Percentiles rank a stretch among this genome's conserved stretches.
These are phyloP conservation scores for Cherax destructor DNA, from an alignment of 1,140 invertebrate genomes.

Conservation along the genomic window DNA sequence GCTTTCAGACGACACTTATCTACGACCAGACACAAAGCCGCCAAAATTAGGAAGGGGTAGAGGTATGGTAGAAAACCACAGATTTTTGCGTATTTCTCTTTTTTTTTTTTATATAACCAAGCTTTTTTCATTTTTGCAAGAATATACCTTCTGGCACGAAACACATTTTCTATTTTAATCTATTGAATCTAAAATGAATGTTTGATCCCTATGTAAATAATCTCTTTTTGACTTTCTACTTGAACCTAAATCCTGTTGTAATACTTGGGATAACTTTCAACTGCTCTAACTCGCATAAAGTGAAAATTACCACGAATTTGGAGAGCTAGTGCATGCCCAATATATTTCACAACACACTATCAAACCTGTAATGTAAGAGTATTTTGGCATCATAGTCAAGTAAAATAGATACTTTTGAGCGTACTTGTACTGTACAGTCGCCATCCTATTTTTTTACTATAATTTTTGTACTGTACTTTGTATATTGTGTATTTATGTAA, in stretches of 20 bases:
- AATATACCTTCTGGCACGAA: constrained; percentile 19
- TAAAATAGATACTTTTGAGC: constrained; percentile 10
- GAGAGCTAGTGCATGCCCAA: constrained; percentile 35
- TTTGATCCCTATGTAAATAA: constrained; percentile 54
- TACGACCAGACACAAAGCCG: constrained; percentile 64
- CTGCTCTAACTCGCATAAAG: constrained; percentile 6
- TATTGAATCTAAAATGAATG: constrained; percentile 36
- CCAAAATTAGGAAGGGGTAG: constrained; percentile 68
- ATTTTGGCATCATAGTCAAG: constrained; percentile 11
- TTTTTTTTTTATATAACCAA: constrained; percentile 34
- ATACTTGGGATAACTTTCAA: neutral
- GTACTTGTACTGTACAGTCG: constrained; percentile 1
- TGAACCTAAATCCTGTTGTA: constrained; percentile 29
- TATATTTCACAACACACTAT: constrained; percentile 7
- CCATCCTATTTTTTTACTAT: neutral
- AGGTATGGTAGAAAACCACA: constrained; percentile 51
- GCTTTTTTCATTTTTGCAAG: constrained; percentile 38
- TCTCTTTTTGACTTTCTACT: constrained; percentile 19
- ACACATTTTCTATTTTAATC: constrained; percentile 18
- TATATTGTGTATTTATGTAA: constrained; percentile 24
- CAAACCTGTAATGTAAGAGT: constrained; percentile 13
- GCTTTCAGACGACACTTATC: constrained; percentile 65
- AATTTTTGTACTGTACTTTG: neutral
- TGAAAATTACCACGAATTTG: constrained; percentile 38
- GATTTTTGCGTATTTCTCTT: constrained; percentile 43